These are phyloP conservation scores for Proterorhinus semilunaris DNA, from an alignment of 2,113 vertebrate genomes.

Conservation along the genomic window DNA sequence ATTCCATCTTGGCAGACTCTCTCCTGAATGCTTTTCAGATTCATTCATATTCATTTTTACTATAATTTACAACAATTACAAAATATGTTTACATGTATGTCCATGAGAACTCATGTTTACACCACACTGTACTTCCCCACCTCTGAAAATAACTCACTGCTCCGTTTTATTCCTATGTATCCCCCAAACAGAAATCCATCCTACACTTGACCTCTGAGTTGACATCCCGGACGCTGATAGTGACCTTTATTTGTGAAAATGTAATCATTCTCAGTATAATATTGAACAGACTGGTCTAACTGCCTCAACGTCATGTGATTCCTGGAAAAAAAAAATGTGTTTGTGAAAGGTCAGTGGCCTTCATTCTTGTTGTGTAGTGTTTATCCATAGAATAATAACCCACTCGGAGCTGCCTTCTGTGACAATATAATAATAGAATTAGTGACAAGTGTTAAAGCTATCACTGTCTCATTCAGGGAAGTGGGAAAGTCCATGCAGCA, in stretches of 20 bases:
- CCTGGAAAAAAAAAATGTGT: background rate
- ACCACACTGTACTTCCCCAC: too few relatives aligned
- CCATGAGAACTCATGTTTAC: too few relatives aligned
- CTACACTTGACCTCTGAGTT: background rate
- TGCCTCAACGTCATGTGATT: too few relatives aligned
- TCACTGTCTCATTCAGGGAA: constrained; percentile 33
- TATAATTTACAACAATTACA: too few relatives aligned
- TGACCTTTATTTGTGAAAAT: background rate
- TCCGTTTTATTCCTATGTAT: background rate
- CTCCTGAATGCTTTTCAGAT: too few relatives aligned
- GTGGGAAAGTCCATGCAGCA: constrained; percentile 37
- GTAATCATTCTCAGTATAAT: background rate
- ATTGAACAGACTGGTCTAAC: too few relatives aligned
- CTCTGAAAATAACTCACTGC: too few relatives aligned
- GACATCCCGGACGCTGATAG: background rate
- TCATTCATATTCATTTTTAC: too few relatives aligned
- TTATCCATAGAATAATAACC: constrained; percentile 44
- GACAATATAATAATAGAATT: constrained; percentile 48
- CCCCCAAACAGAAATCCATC: background rate
- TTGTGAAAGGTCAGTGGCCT: background rate
- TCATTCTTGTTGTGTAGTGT: background rate
- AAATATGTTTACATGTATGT: too few relatives aligned
- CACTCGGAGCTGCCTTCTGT: constrained; percentile 24
- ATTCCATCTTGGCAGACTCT: too few relatives aligned
- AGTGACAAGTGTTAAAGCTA: constrained; percentile 37